phyloP scores from a whole-genome alignment of 2,113 vertebrate genomes.

The Pluvialis apricaria region DNA sequence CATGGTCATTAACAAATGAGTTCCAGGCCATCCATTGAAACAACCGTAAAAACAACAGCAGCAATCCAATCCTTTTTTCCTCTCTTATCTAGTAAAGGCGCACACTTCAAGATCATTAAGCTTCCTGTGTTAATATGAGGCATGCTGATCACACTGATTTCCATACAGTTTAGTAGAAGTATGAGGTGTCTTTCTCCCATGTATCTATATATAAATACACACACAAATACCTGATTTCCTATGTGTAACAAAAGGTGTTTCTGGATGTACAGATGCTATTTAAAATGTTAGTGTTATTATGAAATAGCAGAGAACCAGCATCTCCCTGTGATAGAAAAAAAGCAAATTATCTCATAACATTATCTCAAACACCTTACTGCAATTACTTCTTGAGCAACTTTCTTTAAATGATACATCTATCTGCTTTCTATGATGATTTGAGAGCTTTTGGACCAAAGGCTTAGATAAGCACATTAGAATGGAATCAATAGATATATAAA shows the following conservation, averaged over 20 bases:
- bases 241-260: neutral
- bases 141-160: neutral
- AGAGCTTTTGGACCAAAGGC: neutral
- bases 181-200: neutral
- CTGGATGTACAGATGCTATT: neutral
- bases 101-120: neutral
- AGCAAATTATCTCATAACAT: neutral
- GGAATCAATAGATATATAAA: neutral
- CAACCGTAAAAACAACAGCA: constrained; percentile 10
- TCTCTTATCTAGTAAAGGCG: neutral
- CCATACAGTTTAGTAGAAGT: neutral
- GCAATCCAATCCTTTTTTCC: neutral
- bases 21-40: constrained; percentile 41
- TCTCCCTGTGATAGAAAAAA: neutral
- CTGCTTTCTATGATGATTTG: neutral
- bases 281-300: neutral
- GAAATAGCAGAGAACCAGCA: neutral
- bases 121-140: neutral
- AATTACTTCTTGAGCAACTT: neutral
- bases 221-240: neutral
- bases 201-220: neutral
- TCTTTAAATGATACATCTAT: neutral
- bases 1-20: constrained; percentile 46
- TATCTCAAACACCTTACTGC: neutral
- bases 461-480: neutral